Conservation (phyloP, 2,888 invertebrate genomes). For the Volucella inanis region DNA sequence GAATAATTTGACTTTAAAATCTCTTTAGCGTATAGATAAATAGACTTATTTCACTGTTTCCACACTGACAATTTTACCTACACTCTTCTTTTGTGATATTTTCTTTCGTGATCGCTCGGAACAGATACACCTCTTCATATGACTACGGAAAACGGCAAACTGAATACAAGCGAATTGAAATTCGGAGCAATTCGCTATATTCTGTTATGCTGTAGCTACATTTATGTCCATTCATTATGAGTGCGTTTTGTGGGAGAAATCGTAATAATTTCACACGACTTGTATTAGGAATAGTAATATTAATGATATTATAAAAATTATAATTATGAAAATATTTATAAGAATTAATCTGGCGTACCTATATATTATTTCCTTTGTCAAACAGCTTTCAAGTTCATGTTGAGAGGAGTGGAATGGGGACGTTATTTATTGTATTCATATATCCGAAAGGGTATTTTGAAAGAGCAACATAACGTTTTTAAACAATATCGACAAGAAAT, state of each 20-base stretch:
- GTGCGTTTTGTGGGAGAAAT: constrained; percentile 3
- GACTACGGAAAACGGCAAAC: constrained; percentile 58
- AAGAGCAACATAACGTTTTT: too few relatives aligned
- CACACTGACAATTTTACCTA: constrained; percentile 55
- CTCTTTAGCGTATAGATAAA: constrained; percentile 25
- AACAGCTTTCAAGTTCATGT: too few relatives aligned
- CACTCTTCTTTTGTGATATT: constrained; percentile 31
- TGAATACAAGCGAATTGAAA: constrained; percentile 58
- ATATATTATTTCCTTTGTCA: too few relatives aligned
- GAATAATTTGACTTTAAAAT: constrained; percentile 42
- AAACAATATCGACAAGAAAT: too few relatives aligned
- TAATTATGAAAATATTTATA: too few relatives aligned
- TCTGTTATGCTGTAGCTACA: constrained; percentile 9
- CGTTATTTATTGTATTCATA: too few relatives aligned
- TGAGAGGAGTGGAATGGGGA: too few relatives aligned
- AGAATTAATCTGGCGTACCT: too few relatives aligned
- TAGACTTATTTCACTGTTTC: constrained; percentile 47
- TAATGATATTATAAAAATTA: too few relatives aligned
- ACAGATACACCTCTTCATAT: constrained; percentile 52
- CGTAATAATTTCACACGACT: not conserved
- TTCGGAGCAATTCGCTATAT: constrained; percentile 36
- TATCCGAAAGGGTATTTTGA: too few relatives aligned
- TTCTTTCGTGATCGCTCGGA: constrained; percentile 38
- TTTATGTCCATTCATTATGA: not conserved
- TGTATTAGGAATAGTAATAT: not conserved